Evolutionary conservation across 2,797 vertebrate genomes (phyloP), one percentile per base, ranked within the genome.

Genomic region (Peromyscus eremicus): DNA sequence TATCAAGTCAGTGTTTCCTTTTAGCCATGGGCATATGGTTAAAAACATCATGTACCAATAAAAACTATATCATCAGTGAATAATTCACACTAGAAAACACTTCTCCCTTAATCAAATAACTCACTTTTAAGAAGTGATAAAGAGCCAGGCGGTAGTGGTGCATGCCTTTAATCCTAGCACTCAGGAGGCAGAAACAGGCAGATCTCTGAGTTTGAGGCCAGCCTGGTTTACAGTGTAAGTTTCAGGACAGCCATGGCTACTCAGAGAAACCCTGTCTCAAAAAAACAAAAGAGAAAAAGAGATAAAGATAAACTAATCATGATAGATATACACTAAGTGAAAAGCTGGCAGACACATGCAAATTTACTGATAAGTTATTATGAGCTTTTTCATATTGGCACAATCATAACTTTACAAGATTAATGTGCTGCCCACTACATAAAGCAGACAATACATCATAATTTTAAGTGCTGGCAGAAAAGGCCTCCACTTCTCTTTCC

Each of bases 21-120:
- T 93, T 82, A 82, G 70, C 80, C 19, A 40, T 52, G 55, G 68
- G 46, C 14, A 76, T 81, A 89, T 75, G 49, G 49, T 62, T 92
- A 80, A 46, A 55, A 77, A 73, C 5, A 88, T 87, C 87, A 55
- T 32, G 27, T 83, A 73, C 32, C 92, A 80, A 86, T 49, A 87
- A 92, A 93, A 94, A 86, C 89, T 70, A 34, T 14, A 87, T 87
- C 34, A 89, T 29, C 43, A 4, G 1, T 92, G 82, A 96, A 91
- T 94, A 97, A 94, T 29, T 89, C 92, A 91, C 60, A 89, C 43
- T 87, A 88, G 88, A 68, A 92, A 95, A 92, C 32, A 6, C 92
- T 91, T 92, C 73, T 62, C 29, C 49, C 43, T 88, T 85, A 96
- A 88, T 95, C 84, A 95, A 95, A 92, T 70, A 94, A 89, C 37